Base-by-base conservation (phyloP, 2,888 invertebrate genomes). In the Hirtodrosophila trivittata region DNA sequence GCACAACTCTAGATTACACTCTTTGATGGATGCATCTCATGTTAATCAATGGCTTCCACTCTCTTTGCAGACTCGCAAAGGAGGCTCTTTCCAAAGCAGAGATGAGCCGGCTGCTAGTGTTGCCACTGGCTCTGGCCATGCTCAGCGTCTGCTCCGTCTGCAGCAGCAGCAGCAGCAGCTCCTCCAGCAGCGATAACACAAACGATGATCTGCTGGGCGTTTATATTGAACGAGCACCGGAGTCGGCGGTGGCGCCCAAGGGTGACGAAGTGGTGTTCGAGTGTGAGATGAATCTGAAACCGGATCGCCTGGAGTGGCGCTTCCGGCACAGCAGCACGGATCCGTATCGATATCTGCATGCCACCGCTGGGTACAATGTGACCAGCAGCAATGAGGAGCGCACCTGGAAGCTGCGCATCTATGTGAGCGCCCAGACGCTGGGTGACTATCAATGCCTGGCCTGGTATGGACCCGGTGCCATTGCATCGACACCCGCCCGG, bases 401-500 rank as follows among this genome's bases (percentile, higher is more conserved):
- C 13, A 86, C 87, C 26, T 89, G 89, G 37, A 91, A 90, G 64
- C 88, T 91, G 58, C 90, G 92, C 33, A 91, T 92, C 50, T 91
- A 89, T 56, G 92, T 93, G 39, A 90, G 92, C 58, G 88, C 92
- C 45, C 91, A 92, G 28, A 91, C 92, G 0, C 92, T 93, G 35
- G 93, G 93, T 14, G 93, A 93, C 59, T 95, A 94, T 81, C 94
- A 97, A 92, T 97, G 97, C 88, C 93, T 97, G n/a, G 95, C 96
- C 1, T 95, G 95, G 92, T 96, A 95, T 86, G 96, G 95, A 0
- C 94, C 95, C 0, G 94, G 95, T 9, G 95, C 95, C 8, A 91
- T 97, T 50, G 96, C 96, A 0, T 97, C 97, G 0, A 93, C 95
- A 16, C 95, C 97, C 0, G 97, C 95, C 1, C 93, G 94, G 41